A percentile compares a stretch with the other conserved stretches of the same genome.
phyloP scores from a whole-genome alignment of 2,888 invertebrate genomes.

The Dorcus hopei region DNA sequence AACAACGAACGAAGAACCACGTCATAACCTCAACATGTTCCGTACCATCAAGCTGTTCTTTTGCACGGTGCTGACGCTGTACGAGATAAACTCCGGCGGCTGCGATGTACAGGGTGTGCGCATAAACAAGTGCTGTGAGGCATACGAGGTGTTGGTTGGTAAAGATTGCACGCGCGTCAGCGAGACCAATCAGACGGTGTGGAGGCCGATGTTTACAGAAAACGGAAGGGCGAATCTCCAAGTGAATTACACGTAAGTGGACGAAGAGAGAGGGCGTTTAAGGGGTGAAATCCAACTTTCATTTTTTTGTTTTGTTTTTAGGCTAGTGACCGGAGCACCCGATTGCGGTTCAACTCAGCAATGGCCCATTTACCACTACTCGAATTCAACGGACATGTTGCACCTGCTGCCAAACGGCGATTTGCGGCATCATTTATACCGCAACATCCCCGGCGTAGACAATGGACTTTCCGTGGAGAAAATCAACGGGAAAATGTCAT shows the following conservation, averaged over 20 bases:
- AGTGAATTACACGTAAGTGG: conserved; percentile 39
- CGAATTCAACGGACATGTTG: conserved; percentile 59
- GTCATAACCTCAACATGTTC: background rate
- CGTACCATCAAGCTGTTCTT: background rate
- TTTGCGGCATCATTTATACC: conserved; percentile 69
- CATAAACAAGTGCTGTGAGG: conserved; percentile 79
- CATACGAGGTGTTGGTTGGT: conserved; percentile 67
- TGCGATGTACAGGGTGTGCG: conserved; percentile 42
- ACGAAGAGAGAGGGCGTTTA: background rate
- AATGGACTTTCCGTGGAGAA: conserved; percentile 7
- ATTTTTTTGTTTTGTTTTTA: conserved; percentile 32
- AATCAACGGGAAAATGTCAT: conserved; percentile 52
- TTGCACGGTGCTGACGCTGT: background rate
- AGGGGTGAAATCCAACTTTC: background rate
- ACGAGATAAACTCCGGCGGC: conserved; percentile 2
- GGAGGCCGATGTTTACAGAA: conserved; percentile 50
- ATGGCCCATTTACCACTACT: conserved; percentile 64
- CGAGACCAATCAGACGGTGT: conserved; percentile 57
- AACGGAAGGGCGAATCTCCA: background rate
- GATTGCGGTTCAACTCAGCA: conserved; percentile 66
- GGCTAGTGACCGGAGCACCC: conserved; percentile 63
- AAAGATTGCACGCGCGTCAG: conserved; percentile 62
- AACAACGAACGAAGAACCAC: background rate
- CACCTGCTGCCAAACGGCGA: conserved; percentile 67
- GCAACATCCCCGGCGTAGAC: conserved; percentile 45